Evolutionary conservation across 2,113 vertebrate species (phyloP).

Genomic region (Tautogolabrus adspersus): DNA sequence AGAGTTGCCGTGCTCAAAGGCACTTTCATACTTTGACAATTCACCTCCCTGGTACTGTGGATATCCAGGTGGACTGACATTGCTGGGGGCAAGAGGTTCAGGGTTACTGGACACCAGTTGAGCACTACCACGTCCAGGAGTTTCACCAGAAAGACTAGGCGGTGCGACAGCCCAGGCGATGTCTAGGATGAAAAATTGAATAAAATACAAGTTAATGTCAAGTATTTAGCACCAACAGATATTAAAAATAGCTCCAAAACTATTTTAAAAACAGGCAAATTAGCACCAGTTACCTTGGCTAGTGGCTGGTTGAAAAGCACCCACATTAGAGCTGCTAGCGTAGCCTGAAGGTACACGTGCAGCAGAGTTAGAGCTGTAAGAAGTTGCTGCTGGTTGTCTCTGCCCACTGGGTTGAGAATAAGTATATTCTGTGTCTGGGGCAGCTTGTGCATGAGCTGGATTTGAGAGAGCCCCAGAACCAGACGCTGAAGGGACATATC

Average conservation of each 20-base stretch:
- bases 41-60: conserved; percentile 17
- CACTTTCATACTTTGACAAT: neutral
- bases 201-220: too few relatives aligned
- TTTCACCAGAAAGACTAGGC: neutral
- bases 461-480: neutral
- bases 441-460: neutral
- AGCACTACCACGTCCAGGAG: too few relatives aligned
- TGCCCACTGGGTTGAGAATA: neutral
- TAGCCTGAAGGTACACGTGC: rapidly evolving
- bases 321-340: neutral
- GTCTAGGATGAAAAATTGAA: neutral
- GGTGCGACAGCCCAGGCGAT: neutral
- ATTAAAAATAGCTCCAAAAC: too few relatives aligned
- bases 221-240: too few relatives aligned
- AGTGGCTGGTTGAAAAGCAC: neutral
- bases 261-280: too few relatives aligned
- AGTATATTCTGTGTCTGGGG: too few relatives aligned
- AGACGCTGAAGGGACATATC: neutral
- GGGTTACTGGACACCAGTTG: neutral
- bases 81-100: neutral
- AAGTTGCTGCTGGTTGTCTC: neutral
- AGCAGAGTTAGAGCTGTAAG: neutral
- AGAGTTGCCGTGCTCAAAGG: conserved; percentile 11
- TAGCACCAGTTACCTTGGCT: neutral
- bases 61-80: neutral